Percentiles rank a stretch among this genome's conserved stretches.
These are phyloP conservation scores for Habropoda laboriosa DNA, from an alignment of 1,140 invertebrate species.

Conservation along the genomic window DNA sequence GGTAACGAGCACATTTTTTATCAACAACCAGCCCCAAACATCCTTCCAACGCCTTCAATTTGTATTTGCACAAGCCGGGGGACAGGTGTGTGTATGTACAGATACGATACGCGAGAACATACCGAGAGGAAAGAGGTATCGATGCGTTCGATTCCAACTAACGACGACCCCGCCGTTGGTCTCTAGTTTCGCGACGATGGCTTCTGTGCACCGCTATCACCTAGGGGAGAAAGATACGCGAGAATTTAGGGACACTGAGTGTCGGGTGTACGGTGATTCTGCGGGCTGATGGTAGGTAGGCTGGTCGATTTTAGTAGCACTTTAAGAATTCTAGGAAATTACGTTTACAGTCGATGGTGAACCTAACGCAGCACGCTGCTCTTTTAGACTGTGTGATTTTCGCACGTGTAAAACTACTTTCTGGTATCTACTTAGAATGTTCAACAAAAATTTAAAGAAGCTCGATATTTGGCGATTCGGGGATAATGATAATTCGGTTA, in stretches of 20 bases:
- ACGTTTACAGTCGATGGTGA: too few species aligned
- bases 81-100: neutral
- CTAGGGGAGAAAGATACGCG: neutral
- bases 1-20: constrained; percentile 60
- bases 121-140: neutral
- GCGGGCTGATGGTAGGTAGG: too few species aligned
- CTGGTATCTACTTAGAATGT: too few species aligned
- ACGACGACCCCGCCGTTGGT: neutral
- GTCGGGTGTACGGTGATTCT: neutral
- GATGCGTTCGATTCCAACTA: constrained; percentile 3
- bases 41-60: constrained; percentile 40
- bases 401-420: too few species aligned
- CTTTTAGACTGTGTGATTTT: too few species aligned
- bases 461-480: too few species aligned
- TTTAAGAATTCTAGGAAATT: too few species aligned
- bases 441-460: too few species aligned
- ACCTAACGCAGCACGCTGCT: too few species aligned
- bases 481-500: too few species aligned
- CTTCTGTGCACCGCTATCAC: neutral
- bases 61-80: constrained; percentile 23
- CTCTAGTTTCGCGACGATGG: constrained; percentile 1
- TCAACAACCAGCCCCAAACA: constrained; percentile 37
- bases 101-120: neutral
- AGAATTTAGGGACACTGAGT: neutral
- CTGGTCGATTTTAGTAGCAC: too few species aligned